Base-by-base conservation (phyloP, 2,797 vertebrate genomes). In the Clarias pachynema region DNA sequence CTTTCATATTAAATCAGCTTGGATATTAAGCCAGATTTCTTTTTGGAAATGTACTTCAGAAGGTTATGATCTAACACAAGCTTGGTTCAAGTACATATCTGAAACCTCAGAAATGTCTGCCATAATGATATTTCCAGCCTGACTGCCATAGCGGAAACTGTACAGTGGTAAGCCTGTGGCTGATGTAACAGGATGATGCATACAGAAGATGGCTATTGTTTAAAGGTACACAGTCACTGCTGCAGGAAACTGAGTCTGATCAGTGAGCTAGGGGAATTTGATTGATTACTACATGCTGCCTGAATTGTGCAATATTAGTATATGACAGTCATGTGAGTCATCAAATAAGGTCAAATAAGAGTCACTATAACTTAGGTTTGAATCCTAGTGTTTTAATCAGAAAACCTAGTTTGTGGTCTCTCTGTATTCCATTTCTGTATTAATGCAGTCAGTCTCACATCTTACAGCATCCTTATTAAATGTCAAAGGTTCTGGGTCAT, bases 171-270 rank as follows among this genome's bases (percentile, higher is more conserved):
- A 78, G 80, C 72, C 68, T 74, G 57, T 68, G 86, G 31, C 40
- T 86, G 83, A 86, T 65, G 80, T 83, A 78, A 88, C 85, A 87
- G 89, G 89, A 88, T 85, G 86, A 86, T 86, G 86, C 87, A 34
- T 81, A 56, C 77, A 84, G 88, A 85, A 91, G 92, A 92, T 91
- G 89, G 89, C 92, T 91, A 94, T 95, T 95, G 94, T 95, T 94
- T 92, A 79, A 72, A 78, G 79, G 70, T 26, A 29, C 77, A 79
- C 57, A 86, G 77, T 83, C 72, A 75, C 53, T 79, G 53, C 44
- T 88, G 88, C 91, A 94, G 93, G 93, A 95, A 94, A 40, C 78
- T 84, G 68, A 83, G 77, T 60, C 69, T 84, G 69, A 81, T 22
- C 44, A 60, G 16, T 26, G 16, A 73, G 16, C 20, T 26, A 4